Conservation (phyloP, 2,113 vertebrate genomes). For the Aptenodytes patagonicus region DNA sequence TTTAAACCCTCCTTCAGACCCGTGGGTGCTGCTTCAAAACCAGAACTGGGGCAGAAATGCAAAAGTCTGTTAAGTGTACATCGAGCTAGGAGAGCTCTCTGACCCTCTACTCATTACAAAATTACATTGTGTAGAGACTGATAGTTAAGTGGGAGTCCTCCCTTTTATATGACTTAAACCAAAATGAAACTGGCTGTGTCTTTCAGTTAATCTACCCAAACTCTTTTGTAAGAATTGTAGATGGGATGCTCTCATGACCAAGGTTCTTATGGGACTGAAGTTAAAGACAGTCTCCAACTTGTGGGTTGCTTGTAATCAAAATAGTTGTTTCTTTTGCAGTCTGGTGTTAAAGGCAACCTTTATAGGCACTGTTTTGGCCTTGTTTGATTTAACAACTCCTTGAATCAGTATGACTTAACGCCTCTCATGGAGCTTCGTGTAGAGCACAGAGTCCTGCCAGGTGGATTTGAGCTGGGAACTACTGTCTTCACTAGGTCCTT, state of each 20-base stretch:
- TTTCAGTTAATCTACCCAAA: neutral
- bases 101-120: neutral
- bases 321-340: neutral
- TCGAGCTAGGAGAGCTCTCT: neutral
- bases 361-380: neutral
- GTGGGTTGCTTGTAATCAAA: neutral
- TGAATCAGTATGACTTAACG: neutral
- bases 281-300: neutral
- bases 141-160: neutral
- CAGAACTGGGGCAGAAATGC: neutral
- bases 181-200: neutral
- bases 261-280: neutral
- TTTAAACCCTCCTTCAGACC: neutral
- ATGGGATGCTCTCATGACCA: neutral
- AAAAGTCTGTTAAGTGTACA: neutral
- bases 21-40: neutral
- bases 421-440: neutral
- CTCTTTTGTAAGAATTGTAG: neutral
- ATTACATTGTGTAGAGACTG: neutral
- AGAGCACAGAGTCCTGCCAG: neutral
- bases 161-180: neutral
- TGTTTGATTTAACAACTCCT: neutral
- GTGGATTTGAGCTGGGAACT: neutral
- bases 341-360: neutral
- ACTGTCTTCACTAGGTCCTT: neutral